A percentile compares a stretch with the other conserved stretches of the same genome.
These are phyloP conservation scores for Desoria tigrina DNA, from an alignment of 2,888 invertebrate genomes.

Conservation along the genomic window DNA sequence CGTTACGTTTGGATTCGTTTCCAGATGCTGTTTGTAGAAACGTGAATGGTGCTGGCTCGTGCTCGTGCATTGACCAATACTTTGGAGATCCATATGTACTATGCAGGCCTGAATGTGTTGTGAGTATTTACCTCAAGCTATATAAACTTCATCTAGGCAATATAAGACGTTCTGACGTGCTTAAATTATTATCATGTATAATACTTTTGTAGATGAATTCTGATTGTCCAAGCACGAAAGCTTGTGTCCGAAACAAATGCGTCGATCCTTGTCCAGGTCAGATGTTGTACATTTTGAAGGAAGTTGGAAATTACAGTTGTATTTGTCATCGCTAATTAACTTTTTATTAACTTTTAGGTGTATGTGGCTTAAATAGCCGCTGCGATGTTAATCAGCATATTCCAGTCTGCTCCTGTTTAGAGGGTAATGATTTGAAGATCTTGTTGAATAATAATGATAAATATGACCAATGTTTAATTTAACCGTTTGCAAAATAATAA, in stretches of 20 bases:
- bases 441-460: no score
- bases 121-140: conserved; percentile 55
- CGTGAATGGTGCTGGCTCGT: conserved; percentile 66
- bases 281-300: no score
- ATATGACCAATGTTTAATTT: no score
- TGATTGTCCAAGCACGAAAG: conserved; percentile 37
- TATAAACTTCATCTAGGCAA: no score
- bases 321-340: not conserved
- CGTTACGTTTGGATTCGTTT: no score
- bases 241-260: conserved; percentile 56
- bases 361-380: conserved; percentile 55
- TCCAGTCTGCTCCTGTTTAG: conserved; percentile 72
- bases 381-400: conserved; percentile 78
- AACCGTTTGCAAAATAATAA: no score
- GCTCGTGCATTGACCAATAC: conserved; percentile 65
- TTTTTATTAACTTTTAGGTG: conserved; percentile 46
- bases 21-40: conserved; percentile 62
- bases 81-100: conserved; percentile 68
- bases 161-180: no score
- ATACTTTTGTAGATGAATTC: conserved; percentile 16
- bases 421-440: no score
- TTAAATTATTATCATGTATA: no score
- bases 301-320: not conserved
- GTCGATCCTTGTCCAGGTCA: conserved; percentile 56
- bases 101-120: conserved; percentile 82